phyloP scores from a whole-genome alignment of 2,888 invertebrate species.

The Geophilus truncorum region DNA sequence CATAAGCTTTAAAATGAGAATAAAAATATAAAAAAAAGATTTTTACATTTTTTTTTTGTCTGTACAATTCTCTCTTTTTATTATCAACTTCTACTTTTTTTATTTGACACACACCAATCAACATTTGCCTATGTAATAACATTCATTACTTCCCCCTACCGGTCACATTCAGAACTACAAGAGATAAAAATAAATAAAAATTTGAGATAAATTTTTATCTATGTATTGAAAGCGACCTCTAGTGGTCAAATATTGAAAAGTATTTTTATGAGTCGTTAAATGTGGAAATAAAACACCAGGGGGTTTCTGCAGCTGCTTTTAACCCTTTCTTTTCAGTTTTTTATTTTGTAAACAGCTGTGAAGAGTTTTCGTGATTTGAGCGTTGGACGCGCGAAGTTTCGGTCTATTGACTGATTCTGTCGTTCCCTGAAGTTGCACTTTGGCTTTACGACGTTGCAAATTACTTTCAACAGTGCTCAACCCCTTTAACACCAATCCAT shows the following conservation, averaged over 20 bases:
- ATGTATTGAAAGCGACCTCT: no score
- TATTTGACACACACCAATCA: background rate
- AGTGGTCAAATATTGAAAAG: background rate
- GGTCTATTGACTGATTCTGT: background rate
- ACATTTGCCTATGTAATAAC: background rate
- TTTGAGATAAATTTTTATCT: no score
- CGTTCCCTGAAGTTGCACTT: background rate
- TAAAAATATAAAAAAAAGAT: background rate
- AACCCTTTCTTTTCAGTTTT: no score
- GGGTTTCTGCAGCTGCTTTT: no score
- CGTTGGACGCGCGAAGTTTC: background rate
- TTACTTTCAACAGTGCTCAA: background rate
- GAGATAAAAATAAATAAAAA: background rate
- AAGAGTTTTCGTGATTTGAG: background rate
- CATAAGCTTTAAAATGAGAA: background rate
- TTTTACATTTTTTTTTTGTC: background rate
- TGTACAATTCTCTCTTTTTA: background rate
- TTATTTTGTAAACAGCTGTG: no score
- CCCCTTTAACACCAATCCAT: constrained; percentile 1
- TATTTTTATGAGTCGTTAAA: no score
- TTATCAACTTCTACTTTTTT: background rate
- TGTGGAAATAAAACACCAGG: no score
- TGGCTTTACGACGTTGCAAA: background rate
- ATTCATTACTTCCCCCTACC: background rate
- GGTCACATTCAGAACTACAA: background rate